Conservation (phyloP, 2,113 vertebrate species). For the Vulpes lagopus region DNA sequence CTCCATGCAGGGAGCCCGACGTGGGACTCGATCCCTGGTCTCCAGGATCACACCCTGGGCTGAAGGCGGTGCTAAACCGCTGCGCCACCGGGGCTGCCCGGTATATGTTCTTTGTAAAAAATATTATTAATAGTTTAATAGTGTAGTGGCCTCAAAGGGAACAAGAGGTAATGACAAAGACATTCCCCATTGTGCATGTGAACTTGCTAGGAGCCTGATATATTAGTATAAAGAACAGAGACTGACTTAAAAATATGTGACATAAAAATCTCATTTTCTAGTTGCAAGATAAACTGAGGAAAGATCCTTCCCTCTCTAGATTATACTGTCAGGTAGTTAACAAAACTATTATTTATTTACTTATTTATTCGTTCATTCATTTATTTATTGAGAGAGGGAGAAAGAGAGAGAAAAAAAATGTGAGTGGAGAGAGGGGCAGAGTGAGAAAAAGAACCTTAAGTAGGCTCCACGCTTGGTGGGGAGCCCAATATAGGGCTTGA, state of each 20-base stretch:
- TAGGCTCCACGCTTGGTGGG: neutral
- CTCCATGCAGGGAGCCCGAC: no score
- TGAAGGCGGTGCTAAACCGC: no score
- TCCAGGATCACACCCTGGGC: no score
- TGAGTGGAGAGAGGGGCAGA: neutral
- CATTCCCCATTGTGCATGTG: neutral
- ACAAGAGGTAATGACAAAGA: neutral
- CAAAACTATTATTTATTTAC: neutral
- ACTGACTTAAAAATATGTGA: neutral
- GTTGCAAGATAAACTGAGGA: neutral
- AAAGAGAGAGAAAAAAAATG: neutral
- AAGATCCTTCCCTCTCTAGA: constrained; percentile 46
- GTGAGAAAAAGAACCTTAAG: neutral
- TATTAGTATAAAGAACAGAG: neutral
- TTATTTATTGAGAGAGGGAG: neutral
- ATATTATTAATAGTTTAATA: neutral
- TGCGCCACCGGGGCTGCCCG: no score
- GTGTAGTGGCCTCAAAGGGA: neutral
- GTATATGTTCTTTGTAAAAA: neutral
- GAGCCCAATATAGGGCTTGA: neutral
- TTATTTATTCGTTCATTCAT: neutral
- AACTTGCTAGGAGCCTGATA: neutral
- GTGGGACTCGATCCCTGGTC: no score
- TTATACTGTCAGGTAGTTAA: neutral
- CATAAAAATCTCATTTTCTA: constrained; percentile 61